A percentile compares a stretch with the other conserved stretches of the same genome.
Evolutionary conservation across 2,888 invertebrate species (phyloP).

Genomic region (Rhaphigaster nebulosa): DNA sequence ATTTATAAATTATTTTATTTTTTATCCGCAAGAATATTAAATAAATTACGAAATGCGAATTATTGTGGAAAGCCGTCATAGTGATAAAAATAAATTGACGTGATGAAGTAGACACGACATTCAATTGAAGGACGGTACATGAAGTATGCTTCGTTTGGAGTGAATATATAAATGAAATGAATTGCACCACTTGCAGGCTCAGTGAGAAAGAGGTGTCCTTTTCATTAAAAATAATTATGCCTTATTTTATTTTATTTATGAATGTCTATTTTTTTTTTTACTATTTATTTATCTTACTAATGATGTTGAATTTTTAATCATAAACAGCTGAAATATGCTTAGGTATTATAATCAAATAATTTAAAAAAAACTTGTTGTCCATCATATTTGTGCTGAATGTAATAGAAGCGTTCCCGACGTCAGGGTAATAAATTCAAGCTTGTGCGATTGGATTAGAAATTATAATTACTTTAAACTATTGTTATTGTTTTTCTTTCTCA

Average conservation of each 20-base stretch:
- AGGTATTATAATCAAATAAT: neutral
- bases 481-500: neutral
- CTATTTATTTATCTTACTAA: neutral
- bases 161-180: neutral
- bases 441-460: neutral
- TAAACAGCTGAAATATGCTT: neutral
- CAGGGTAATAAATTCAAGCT: neutral
- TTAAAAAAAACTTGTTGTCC: neutral
- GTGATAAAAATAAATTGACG: neutral
- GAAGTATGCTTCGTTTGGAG: neutral
- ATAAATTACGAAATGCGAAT: neutral
- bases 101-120: neutral
- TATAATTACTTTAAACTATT: neutral
- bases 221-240: constrained; percentile 9
- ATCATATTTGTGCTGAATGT: too few relatives aligned
- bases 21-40: too few relatives aligned
- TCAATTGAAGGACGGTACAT: neutral
- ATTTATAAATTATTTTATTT: too few relatives aligned
- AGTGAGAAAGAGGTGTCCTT: neutral
- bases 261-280: neutral
- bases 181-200: neutral
- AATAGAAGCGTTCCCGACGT: neutral
- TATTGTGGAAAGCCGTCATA: neutral
- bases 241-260: neutral
- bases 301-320: neutral